These are phyloP conservation scores for Salvelinus alpinus DNA, from an alignment of 2,113 vertebrate species.

Conservation along the genomic window DNA sequence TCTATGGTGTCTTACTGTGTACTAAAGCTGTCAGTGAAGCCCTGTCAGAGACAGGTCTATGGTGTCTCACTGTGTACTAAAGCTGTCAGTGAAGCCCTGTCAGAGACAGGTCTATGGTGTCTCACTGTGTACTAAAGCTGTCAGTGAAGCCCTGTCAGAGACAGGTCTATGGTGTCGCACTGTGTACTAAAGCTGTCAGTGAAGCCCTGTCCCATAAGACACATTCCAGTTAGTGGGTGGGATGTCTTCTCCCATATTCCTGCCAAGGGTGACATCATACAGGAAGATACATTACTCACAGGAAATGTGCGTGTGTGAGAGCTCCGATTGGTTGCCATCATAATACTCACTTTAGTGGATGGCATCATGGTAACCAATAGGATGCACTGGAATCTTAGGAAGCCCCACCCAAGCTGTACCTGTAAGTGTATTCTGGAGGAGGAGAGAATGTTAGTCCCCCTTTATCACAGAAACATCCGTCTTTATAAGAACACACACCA, in stretches of 20 bases:
- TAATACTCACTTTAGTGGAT: slow-evolving; percentile 76
- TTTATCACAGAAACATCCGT: neutral
- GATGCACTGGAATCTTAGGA: slow-evolving; percentile 91
- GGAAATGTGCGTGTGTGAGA: too few relatives aligned
- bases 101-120: too few relatives aligned
- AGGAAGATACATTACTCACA: neutral
- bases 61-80: too few relatives aligned
- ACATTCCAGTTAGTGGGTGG: slow-evolving; percentile 87
- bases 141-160: too few relatives aligned
- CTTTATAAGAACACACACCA: slow-evolving; percentile 49
- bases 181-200: slow-evolving; percentile 59
- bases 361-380: slow-evolving; percentile 90
- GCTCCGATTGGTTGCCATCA: too few relatives aligned
- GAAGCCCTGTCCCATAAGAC: slow-evolving; percentile 89
- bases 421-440: slow-evolving; percentile 84
- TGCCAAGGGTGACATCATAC: slow-evolving; percentile 54
- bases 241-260: slow-evolving; percentile 82
- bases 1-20: too few relatives aligned
- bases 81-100: too few relatives aligned
- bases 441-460: slow-evolving; percentile 4
- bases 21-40: too few relatives aligned
- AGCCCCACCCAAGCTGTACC: slow-evolving; percentile 82
- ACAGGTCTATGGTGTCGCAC: slow-evolving; percentile 62
- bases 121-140: too few relatives aligned
- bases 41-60: too few relatives aligned